phyloP scores from a whole-genome alignment of 2,888 invertebrate species.

The Caenorhabditis sp. region DNA sequence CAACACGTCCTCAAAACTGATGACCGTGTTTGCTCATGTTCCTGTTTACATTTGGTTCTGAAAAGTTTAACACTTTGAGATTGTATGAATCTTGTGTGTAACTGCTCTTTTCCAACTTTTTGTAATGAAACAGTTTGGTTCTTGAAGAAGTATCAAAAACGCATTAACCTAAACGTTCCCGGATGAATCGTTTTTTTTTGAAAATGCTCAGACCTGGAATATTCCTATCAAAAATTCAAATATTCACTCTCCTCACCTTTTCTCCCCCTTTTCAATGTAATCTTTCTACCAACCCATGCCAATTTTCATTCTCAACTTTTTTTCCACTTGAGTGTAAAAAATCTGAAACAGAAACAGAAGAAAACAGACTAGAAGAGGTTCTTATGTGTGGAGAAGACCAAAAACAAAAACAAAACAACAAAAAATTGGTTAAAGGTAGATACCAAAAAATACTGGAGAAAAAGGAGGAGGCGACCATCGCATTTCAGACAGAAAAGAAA shows the following conservation, averaged over 20 bases:
- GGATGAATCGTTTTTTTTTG: no score
- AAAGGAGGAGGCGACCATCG: constrained; percentile 32
- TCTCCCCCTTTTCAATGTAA: neutral
- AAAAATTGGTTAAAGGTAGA: constrained; percentile 16
- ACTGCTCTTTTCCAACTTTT: no score
- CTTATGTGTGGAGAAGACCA: neutral
- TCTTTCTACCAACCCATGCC: no score
- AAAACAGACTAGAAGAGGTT: constrained; percentile 26
- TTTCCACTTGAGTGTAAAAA: constrained; percentile 38
- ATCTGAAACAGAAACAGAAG: constrained; percentile 37
- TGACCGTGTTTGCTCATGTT: neutral
- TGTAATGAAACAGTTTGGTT: no score
- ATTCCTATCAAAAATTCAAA: neutral
- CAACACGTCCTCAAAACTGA: neutral
- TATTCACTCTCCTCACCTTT: no score
- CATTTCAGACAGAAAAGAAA: constrained; percentile 59
- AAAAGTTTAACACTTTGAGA: no score
- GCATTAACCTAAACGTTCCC: no score
- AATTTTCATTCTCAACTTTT: constrained; percentile 17
- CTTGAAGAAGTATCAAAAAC: no score
- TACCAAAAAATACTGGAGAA: constrained; percentile 16
- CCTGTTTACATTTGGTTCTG: neutral
- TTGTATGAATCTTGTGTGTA: no score
- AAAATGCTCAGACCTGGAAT: no score
- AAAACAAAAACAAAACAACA: constrained; percentile 27